These are phyloP conservation scores for Alviniconcha strummeri DNA, from an alignment of 2,888 invertebrate species.

Conservation along the genomic window DNA sequence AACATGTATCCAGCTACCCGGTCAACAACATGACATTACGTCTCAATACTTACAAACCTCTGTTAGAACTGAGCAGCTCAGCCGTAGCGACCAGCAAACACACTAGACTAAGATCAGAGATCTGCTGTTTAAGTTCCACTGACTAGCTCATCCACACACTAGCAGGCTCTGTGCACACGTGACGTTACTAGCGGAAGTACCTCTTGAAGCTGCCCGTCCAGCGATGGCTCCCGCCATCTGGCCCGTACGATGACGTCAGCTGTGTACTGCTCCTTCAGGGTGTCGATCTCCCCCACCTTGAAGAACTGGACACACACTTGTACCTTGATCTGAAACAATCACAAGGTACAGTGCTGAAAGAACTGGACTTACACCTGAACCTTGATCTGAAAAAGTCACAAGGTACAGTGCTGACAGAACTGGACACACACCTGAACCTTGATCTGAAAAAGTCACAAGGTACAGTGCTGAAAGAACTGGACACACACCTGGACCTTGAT, in stretches of 20 bases:
- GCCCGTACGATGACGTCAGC: slow-evolving; percentile 73
- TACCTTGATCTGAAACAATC: slow-evolving; percentile 65
- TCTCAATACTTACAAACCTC: too few species aligned
- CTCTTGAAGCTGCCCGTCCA: slow-evolving; percentile 66
- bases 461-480: too few species aligned
- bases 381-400: not conserved
- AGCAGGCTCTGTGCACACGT: too few species aligned
- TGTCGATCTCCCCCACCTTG: slow-evolving; percentile 73
- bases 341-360: not conserved
- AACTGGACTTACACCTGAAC: not conserved
- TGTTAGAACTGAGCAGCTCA: too few species aligned
- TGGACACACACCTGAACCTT: not conserved
- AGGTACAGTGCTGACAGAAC: not conserved
- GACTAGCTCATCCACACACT: too few species aligned
- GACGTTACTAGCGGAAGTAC: slow-evolving; percentile 38
- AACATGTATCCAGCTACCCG: too few species aligned
- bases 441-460: not conserved
- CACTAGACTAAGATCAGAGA: too few species aligned
- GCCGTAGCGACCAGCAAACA: too few species aligned
- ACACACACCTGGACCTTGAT: too few species aligned
- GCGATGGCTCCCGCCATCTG: slow-evolving; percentile 72
- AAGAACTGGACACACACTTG: slow-evolving; percentile 72
- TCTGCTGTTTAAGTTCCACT: too few species aligned
- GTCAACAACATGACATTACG: too few species aligned
- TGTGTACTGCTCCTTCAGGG: slow-evolving; percentile 72